A percentile compares a stretch with the other conserved stretches of the same genome.
These are phyloP conservation scores for Dorcus parallelipipedus DNA, from an alignment of 2,888 invertebrate species.

Conservation along the genomic window DNA sequence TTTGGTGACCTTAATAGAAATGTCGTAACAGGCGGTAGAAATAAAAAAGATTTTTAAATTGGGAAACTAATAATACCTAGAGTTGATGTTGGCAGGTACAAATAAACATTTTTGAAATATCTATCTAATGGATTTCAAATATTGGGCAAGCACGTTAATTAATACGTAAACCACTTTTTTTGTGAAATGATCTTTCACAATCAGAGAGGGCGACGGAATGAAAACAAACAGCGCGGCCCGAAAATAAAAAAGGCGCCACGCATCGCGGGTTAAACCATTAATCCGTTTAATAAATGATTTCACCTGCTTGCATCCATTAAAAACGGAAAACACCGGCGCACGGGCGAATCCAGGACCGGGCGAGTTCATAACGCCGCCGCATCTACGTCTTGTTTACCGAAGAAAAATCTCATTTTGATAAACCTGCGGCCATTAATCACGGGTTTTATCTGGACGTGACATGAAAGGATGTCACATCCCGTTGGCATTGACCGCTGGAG, in stretches of 20 bases:
- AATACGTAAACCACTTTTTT: no score
- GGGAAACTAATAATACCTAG: no score
- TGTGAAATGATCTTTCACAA: no score
- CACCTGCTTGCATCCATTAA: conserved; percentile 32
- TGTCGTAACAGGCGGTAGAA: no score
- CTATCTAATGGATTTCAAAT: no score
- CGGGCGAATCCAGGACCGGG: conserved; percentile 32
- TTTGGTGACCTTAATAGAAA: no score
- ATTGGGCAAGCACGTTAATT: no score
- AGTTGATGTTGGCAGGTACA: no score
- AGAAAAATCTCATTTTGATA: conserved; percentile 47
- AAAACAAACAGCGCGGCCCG: no score
- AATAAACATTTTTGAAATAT: no score
- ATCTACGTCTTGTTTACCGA: conserved; percentile 35
- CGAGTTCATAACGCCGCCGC: conserved; percentile 33
- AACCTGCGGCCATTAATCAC: conserved; percentile 46
- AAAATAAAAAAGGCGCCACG: not conserved
- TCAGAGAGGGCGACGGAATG: no score
- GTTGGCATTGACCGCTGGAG: conserved; percentile 36
- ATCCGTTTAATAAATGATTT: conserved; percentile 25
- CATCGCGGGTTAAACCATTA: not conserved
- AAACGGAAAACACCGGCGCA: conserved; percentile 28
- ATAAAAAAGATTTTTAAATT: no score
- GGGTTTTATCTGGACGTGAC: conserved; percentile 47
- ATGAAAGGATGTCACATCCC: conserved; percentile 45